Evolutionary conservation across 2,888 invertebrate genomes (phyloP).

Genomic region (Noctua fimbriata): DNA sequence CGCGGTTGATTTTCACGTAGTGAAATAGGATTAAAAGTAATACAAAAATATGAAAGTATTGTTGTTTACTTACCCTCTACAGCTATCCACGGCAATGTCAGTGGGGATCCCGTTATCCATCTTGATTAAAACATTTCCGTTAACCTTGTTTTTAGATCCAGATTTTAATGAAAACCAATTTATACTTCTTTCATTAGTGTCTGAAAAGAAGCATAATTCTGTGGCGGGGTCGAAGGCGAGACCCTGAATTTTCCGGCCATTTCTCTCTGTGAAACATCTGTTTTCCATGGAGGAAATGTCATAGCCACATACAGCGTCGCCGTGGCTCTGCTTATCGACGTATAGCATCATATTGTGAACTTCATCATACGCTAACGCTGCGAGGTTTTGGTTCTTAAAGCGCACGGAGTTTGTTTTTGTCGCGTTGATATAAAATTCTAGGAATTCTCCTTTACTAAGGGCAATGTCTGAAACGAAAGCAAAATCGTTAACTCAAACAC

Average conservation of each 20-base stretch:
- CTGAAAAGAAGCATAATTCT: conserved; percentile 95
- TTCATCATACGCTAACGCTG: conserved; percentile 93
- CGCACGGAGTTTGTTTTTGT: conserved; percentile 69
- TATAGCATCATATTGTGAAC: conserved; percentile 91
- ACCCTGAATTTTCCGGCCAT: conserved; percentile 90
- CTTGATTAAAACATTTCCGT: conserved; percentile 76
- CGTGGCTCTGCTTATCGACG: conserved; percentile 91
- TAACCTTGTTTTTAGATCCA: conserved; percentile 75
- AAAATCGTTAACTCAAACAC: neutral
- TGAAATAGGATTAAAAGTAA: neutral
- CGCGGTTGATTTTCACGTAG: neutral
- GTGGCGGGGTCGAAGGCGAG: conserved; percentile 94
- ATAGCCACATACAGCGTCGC: conserved; percentile 92
- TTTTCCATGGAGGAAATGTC: conserved; percentile 81
- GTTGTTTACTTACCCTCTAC: conserved; percentile 90
- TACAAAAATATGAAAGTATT: neutral
- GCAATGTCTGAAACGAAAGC: conserved; percentile 93
- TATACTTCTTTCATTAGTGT: conserved; percentile 92
- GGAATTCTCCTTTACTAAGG: conserved; percentile 92
- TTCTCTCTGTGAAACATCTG: conserved; percentile 85
- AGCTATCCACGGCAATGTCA: conserved; percentile 91
- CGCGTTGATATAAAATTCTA: conserved; percentile 90
- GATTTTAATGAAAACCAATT: conserved; percentile 83
- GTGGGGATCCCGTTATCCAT: conserved; percentile 86
- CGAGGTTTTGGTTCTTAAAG: conserved; percentile 75